Percentiles rank a stretch among this genome's conserved stretches.
phyloP scores from a whole-genome alignment of 1,140 invertebrate species.

The Paraescarpia echinospica region DNA sequence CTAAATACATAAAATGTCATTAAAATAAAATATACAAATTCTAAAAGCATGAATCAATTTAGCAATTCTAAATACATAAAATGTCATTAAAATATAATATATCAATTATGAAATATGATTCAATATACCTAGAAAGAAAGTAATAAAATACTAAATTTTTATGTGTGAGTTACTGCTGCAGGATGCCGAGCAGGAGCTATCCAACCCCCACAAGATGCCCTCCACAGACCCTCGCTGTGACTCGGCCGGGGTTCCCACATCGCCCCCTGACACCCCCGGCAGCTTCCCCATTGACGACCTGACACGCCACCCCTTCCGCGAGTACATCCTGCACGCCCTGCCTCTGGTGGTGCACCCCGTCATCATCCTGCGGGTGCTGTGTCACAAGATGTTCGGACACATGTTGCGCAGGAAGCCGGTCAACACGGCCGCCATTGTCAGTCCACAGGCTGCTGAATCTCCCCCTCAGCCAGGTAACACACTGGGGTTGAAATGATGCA shows the following conservation, averaged over 20 bases:
- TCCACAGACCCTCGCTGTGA: background rate
- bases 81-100: no score
- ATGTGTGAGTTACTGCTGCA: conserved; percentile 2
- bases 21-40: no score
- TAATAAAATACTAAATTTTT: background rate
- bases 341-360: conserved; percentile 65
- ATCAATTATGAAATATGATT: no score
- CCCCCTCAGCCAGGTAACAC: background rate
- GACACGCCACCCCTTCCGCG: conserved; percentile 43
- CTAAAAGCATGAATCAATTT: no score
- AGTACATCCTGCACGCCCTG: conserved; percentile 54
- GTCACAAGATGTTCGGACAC: conserved; percentile 63
- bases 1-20: no score
- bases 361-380: conserved; percentile 65
- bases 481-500: no score
- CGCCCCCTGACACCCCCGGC: background rate
- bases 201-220: background rate
- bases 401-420: conserved; percentile 28
- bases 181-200: conserved; percentile 19
- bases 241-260: background rate
- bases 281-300: conserved; percentile 15
- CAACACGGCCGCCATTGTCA: conserved; percentile 1
- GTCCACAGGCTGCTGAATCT: background rate
- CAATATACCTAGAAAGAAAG: no score
- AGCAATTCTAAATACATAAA: no score